A percentile compares a stretch with the other conserved stretches of the same genome.
Conservation (phyloP, 2,797 vertebrate genomes). For the Chelidonichthys spinosus region DNA sequence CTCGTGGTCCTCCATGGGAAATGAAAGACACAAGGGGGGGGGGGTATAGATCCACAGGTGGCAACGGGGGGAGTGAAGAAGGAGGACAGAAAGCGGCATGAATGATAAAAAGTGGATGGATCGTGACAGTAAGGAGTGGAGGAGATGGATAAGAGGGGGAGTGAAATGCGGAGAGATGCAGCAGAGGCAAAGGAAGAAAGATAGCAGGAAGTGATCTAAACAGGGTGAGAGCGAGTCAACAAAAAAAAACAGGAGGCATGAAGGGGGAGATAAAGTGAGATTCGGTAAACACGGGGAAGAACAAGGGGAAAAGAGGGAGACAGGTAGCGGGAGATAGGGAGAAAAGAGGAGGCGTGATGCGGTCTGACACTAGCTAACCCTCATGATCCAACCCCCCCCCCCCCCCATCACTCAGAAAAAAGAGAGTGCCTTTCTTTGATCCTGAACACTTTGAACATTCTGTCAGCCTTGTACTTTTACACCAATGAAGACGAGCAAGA, state of each 20-base stretch:
- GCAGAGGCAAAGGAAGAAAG: slow-evolving; percentile 21
- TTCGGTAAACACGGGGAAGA: slow-evolving; percentile 30
- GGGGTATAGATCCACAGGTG: slow-evolving; percentile 24
- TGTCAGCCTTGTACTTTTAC: slow-evolving; percentile 78
- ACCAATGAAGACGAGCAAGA: slow-evolving; percentile 60
- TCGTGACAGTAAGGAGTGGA: slow-evolving; percentile 32
- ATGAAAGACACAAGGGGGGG: slow-evolving; percentile 18
- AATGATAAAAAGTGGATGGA: slow-evolving; percentile 39
- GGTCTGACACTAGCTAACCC: slow-evolving; percentile 71
- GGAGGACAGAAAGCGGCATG: slow-evolving; percentile 10
- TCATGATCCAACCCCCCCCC: slow-evolving; percentile 64
- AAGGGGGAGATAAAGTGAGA: slow-evolving; percentile 7
- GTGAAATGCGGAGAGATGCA: slow-evolving; percentile 11
- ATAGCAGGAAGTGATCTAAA: background rate
- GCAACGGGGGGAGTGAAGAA: background rate
- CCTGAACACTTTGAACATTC: slow-evolving; percentile 83
- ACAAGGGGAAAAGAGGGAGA: slow-evolving; percentile 38
- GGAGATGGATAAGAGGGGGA: slow-evolving; percentile 18
- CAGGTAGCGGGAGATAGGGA: slow-evolving; percentile 32
- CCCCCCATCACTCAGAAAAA: slow-evolving; percentile 69
- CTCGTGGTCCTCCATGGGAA: slow-evolving; percentile 36
- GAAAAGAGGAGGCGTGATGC: slow-evolving; percentile 50
- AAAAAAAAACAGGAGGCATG: slow-evolving; percentile 22
- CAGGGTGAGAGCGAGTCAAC: slow-evolving; percentile 21
- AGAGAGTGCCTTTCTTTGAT: slow-evolving; percentile 78